phyloP scores from a whole-genome alignment of 35 echinoderm and acorn worm genomes.

The Eucidaris tribuloides region DNA sequence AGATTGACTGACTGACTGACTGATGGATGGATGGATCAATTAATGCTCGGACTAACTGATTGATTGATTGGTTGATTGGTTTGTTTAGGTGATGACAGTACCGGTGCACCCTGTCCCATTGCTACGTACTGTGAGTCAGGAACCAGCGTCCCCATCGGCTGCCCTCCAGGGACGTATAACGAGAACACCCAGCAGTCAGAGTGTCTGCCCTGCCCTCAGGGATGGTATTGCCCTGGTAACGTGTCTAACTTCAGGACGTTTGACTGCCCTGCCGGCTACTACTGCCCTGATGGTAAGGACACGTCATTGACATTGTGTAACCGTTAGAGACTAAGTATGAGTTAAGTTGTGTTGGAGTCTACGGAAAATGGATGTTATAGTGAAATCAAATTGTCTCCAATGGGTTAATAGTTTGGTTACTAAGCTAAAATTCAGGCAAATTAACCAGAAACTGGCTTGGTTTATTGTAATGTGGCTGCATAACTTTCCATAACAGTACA shows the following conservation, averaged over 20 bases:
- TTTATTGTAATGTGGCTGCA: no score
- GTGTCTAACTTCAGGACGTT: constrained; percentile 63
- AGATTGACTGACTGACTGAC: no score
- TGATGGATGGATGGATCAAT: background rate
- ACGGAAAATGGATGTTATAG: no score
- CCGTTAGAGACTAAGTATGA: no score
- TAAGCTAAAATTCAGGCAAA: no score
- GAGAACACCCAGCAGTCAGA: constrained; percentile 73
- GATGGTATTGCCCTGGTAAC: constrained; percentile 83
- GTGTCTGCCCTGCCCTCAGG: constrained; percentile 65
- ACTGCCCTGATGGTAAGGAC: constrained; percentile 87
- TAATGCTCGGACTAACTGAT: background rate
- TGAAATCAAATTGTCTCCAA: no score
- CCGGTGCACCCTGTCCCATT: constrained; percentile 84
- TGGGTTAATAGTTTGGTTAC: no score
- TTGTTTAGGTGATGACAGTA: constrained; percentile 58
- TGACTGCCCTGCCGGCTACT: constrained; percentile 77
- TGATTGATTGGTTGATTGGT: background rate
- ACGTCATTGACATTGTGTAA: background rate
- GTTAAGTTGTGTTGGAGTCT: no score
- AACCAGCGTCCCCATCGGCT: constrained; percentile 66
- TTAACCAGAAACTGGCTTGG: no score
- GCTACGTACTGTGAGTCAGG: constrained; percentile 66
- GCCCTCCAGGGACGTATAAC: constrained; percentile 78
- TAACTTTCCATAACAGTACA: no score